Conservation (phyloP, 2,113 vertebrate genomes). For the Peromyscus leucopus region DNA sequence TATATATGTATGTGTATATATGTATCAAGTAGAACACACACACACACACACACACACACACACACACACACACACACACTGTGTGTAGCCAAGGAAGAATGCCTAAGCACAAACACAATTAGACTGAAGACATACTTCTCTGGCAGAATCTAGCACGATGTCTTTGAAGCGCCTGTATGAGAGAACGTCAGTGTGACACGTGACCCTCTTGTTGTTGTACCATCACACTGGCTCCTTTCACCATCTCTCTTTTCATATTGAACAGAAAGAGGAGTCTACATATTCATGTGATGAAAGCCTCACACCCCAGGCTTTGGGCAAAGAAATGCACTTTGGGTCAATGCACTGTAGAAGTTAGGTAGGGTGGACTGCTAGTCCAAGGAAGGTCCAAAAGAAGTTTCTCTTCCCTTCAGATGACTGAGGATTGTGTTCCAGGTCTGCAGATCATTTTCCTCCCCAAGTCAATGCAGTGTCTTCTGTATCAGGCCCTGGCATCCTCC, state of each 20-base stretch:
- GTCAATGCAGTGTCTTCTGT: background rate
- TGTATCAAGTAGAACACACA: background rate
- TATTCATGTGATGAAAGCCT: background rate
- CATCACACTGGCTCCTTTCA: background rate
- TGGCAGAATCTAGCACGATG: background rate
- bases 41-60: background rate
- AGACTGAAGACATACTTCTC: background rate
- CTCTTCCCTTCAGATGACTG: background rate
- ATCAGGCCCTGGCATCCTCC: background rate
- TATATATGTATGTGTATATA: background rate
- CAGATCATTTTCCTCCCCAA: background rate
- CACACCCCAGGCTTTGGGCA: background rate
- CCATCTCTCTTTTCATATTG: background rate
- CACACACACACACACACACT: no score
- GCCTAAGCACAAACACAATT: constrained; percentile 19
- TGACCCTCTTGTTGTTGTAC: background rate
- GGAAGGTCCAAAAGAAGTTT: background rate
- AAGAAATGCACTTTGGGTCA: background rate
- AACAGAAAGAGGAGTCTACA: background rate
- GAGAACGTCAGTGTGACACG: background rate
- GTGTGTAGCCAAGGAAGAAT: background rate
- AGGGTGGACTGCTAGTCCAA: background rate
- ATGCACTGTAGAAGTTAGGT: background rate
- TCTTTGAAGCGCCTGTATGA: background rate
- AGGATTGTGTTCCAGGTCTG: background rate